Conservation (phyloP, 2,113 vertebrate genomes). For the Pachycephala philippinensis region DNA sequence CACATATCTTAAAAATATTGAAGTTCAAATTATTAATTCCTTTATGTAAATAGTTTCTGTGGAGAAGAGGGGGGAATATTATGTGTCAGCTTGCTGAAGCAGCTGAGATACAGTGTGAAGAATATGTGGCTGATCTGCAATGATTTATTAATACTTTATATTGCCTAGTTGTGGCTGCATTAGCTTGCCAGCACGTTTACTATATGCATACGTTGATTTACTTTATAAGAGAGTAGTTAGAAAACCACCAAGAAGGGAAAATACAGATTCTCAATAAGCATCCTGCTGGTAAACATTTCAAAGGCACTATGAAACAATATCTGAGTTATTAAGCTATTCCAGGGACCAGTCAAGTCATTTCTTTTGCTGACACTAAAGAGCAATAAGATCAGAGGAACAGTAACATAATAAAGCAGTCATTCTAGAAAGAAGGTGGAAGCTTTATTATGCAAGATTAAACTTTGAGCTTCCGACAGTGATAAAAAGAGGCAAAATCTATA, state of each 20-base stretch:
- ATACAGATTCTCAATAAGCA: neutral
- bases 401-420: neutral
- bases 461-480: neutral
- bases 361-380: neutral
- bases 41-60: neutral
- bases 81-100: neutral
- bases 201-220: neutral
- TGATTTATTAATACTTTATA: neutral
- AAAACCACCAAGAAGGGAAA: constrained; percentile 1
- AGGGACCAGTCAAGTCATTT: neutral
- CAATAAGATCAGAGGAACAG: neutral
- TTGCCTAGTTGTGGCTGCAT: neutral
- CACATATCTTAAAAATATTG: neutral
- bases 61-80: neutral
- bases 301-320: neutral
- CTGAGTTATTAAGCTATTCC: constrained; percentile 27
- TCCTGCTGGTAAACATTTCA: constrained; percentile 32
- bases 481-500: neutral
- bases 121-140: neutral
- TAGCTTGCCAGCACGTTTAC: neutral
- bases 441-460: neutral
- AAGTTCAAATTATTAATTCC: neutral
- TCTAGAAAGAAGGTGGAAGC: neutral
- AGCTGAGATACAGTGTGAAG: neutral
- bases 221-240: neutral